phyloP scores from a whole-genome alignment of 2,888 invertebrate genomes.

The Calliphora vomitoria region DNA sequence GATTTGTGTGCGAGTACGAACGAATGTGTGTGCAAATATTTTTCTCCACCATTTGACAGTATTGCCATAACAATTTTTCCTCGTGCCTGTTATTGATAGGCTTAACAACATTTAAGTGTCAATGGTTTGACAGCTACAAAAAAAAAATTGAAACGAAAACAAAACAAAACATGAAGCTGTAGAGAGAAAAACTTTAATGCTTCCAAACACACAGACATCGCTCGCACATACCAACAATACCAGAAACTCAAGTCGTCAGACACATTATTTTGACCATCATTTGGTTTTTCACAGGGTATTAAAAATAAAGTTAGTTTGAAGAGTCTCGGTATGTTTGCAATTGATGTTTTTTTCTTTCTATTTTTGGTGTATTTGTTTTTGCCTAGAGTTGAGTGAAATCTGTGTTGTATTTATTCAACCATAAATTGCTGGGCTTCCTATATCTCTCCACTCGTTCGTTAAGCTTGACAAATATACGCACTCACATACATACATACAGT shows the following conservation, averaged over 20 bases:
- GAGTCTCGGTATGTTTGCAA: constrained; percentile 16
- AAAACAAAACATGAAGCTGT: background rate
- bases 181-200: background rate
- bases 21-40: background rate
- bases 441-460: background rate
- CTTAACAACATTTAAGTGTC: constrained; percentile 61
- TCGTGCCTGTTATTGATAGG: constrained; percentile 54
- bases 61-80: constrained; percentile 53
- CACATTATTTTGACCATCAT: constrained; percentile 48
- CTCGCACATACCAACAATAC: background rate
- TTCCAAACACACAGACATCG: background rate
- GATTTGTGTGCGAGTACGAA: no score
- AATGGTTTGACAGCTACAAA: constrained; percentile 59
- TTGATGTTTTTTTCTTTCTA: background rate
- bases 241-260: constrained; percentile 3
- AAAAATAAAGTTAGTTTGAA: constrained; percentile 12
- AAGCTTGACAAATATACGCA: background rate
- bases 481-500: background rate
- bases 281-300: constrained; percentile 27
- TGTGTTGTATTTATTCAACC: constrained; percentile 43
- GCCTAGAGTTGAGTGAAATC: constrained; percentile 9
- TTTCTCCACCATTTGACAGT: constrained; percentile 47
- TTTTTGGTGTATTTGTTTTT: background rate
- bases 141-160: constrained; percentile 8
- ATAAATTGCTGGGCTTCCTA: constrained; percentile 10